These are phyloP conservation scores for Papilio polyxenes DNA, from an alignment of 1,140 invertebrate genomes.

Conservation along the genomic window DNA sequence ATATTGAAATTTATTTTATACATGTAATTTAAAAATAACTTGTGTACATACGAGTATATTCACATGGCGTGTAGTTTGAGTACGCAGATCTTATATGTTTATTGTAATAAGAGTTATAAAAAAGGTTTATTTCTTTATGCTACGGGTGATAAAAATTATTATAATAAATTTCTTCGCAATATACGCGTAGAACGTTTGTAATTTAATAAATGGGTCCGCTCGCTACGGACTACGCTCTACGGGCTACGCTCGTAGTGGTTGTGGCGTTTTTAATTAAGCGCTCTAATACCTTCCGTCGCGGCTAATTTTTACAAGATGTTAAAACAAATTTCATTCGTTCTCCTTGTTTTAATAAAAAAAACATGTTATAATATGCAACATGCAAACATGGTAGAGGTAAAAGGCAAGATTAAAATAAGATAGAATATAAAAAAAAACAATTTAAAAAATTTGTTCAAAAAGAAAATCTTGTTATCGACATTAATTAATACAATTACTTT, in stretches of 20 bases:
- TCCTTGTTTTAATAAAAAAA: neutral
- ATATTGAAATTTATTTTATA: no score
- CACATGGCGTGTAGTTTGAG: no score
- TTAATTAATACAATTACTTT: conserved; percentile 15
- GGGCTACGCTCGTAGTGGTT: neutral
- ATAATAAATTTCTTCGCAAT: conserved; percentile 20
- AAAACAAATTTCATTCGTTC: conserved; percentile 11
- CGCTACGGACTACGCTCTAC: neutral
- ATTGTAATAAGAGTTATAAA: neutral
- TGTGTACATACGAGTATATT: no score
- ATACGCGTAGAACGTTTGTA: neutral
- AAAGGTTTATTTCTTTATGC: neutral
- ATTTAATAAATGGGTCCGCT: conserved; percentile 21
- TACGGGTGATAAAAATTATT: conserved; percentile 1
- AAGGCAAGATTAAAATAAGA: neutral
- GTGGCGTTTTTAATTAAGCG: conserved; percentile 27
- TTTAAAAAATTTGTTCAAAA: neutral
- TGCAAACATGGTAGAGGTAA: neutral
- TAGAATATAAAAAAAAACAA: neutral
- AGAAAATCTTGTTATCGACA: neutral
- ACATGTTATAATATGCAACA: neutral
- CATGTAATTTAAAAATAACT: no score
- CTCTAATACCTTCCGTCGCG: conserved; percentile 20
- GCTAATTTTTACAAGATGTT: conserved; percentile 19
- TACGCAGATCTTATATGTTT: no score